Percentiles rank a stretch among this genome's conserved stretches.
These are phyloP conservation scores for Melanotaenia parkinsoni DNA, from an alignment of 2,797 vertebrate species.

Conservation along the genomic window DNA sequence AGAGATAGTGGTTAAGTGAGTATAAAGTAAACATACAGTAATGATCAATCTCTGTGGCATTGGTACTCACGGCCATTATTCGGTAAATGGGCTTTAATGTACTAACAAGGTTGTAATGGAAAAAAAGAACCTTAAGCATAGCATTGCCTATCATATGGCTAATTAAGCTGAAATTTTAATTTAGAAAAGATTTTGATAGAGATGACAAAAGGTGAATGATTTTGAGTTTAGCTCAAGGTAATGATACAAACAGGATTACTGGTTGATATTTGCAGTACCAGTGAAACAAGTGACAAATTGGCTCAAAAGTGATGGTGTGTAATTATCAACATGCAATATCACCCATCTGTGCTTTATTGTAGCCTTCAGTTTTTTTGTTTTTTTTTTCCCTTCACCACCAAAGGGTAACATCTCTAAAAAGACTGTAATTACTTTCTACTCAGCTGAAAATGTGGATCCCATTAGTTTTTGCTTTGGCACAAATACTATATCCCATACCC, in stretches of 20 bases:
- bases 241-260: constrained; percentile 51
- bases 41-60: constrained; percentile 29
- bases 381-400: constrained; percentile 4
- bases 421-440: constrained; percentile 73
- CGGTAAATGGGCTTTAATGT: constrained; percentile 12
- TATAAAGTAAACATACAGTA: no score
- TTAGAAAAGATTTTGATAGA: constrained; percentile 20
- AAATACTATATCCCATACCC: constrained; percentile 40
- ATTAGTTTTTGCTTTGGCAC: constrained; percentile 67
- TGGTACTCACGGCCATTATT: constrained; percentile 17
- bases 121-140: constrained; percentile 3
- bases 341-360: constrained; percentile 66
- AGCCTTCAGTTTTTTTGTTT: constrained; percentile 32
- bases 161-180: constrained; percentile 24
- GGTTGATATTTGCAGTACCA: constrained; percentile 54
- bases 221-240: constrained; percentile 31
- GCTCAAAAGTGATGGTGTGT: constrained; percentile 51
- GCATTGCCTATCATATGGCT: constrained; percentile 23
- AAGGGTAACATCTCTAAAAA: constrained; percentile 71
- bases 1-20: no score
- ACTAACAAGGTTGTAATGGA: neutral
- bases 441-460: constrained; percentile 54
- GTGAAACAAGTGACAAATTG: constrained; percentile 41
- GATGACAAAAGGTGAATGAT: constrained; percentile 14
- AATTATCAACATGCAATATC: constrained; percentile 72